Percentiles rank a stretch among this genome's conserved stretches.
phyloP scores from a whole-genome alignment of 2,797 vertebrate species.

The Microctenopoma stevenorrisi region DNA sequence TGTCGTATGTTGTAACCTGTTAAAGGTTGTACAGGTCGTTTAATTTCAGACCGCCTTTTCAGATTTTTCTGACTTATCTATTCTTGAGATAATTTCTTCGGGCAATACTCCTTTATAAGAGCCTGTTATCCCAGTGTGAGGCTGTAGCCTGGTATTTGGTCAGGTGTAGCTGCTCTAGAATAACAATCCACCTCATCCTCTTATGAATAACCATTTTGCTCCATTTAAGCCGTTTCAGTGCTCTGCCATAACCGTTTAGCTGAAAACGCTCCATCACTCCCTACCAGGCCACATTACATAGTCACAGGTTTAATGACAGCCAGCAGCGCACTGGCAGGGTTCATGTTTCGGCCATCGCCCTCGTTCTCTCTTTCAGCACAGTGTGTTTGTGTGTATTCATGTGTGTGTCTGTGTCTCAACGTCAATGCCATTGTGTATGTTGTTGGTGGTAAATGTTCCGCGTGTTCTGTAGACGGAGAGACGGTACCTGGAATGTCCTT shows the following conservation, averaged over 20 bases:
- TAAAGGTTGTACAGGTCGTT: neutral
- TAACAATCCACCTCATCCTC: slow-evolving; percentile 19
- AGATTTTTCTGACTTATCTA: neutral
- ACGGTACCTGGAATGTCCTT: slow-evolving; percentile 77
- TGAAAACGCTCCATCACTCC: slow-evolving; percentile 47
- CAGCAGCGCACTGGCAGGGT: slow-evolving; percentile 56
- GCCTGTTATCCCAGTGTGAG: neutral
- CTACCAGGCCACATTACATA: slow-evolving; percentile 49
- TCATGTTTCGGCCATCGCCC: slow-evolving; percentile 63
- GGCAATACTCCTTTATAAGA: slow-evolving; percentile 3
- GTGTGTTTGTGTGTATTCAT: slow-evolving; percentile 21
- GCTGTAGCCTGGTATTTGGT: slow-evolving; percentile 12
- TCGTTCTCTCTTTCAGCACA: slow-evolving; percentile 2
- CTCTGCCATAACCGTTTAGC: slow-evolving; percentile 46
- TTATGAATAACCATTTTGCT: slow-evolving; percentile 40
- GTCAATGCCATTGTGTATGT: slow-evolving; percentile 68
- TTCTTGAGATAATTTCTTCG: neutral
- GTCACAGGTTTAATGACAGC: slow-evolving; percentile 58
- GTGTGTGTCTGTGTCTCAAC: slow-evolving; percentile 56
- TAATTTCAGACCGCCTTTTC: neutral
- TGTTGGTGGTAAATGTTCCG: slow-evolving; percentile 37
- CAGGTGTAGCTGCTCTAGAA: slow-evolving; percentile 8
- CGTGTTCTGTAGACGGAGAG: slow-evolving; percentile 66
- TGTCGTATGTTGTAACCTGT: neutral
- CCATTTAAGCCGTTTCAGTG: slow-evolving; percentile 43